These are phyloP conservation scores for Heliothis subflexa DNA, from an alignment of 1,140 invertebrate genomes.

Conservation along the genomic window DNA sequence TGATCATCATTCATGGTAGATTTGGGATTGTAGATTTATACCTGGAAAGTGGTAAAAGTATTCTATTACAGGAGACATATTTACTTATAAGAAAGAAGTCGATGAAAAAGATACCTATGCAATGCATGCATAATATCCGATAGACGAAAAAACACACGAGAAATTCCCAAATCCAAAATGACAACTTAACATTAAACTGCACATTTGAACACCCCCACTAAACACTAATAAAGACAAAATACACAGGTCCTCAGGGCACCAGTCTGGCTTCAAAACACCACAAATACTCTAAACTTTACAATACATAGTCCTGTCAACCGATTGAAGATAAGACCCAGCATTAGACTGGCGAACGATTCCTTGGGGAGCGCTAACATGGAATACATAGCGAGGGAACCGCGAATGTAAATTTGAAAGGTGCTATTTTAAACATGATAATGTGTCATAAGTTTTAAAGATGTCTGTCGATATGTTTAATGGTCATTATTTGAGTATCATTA, in stretches of 20 bases:
- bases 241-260: neutral
- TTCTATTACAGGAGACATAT: too few relatives aligned
- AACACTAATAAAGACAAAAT: neutral
- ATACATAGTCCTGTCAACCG: neutral
- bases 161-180: too few relatives aligned
- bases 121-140: too few relatives aligned
- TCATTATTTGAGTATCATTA: neutral
- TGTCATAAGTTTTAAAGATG: neutral
- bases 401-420: conserved; percentile 3
- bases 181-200: too few relatives aligned
- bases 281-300: neutral
- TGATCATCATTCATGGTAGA: too few relatives aligned
- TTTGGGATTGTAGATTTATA: too few relatives aligned
- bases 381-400: neutral
- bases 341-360: neutral
- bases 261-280: neutral
- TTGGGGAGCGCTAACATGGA: neutral
- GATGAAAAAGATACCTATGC: too few relatives aligned
- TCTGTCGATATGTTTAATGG: neutral
- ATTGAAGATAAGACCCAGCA: conserved; percentile 1
- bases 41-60: too few relatives aligned
- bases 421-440: neutral
- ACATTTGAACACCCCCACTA: too few relatives aligned
- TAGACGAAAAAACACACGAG: too few relatives aligned
- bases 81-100: too few relatives aligned